A percentile compares a stretch with the other conserved stretches of the same genome.
Evolutionary conservation across 64 coral and sea anemone genomes (phyloP).

Genomic region (Astreopora myriophthalma): DNA sequence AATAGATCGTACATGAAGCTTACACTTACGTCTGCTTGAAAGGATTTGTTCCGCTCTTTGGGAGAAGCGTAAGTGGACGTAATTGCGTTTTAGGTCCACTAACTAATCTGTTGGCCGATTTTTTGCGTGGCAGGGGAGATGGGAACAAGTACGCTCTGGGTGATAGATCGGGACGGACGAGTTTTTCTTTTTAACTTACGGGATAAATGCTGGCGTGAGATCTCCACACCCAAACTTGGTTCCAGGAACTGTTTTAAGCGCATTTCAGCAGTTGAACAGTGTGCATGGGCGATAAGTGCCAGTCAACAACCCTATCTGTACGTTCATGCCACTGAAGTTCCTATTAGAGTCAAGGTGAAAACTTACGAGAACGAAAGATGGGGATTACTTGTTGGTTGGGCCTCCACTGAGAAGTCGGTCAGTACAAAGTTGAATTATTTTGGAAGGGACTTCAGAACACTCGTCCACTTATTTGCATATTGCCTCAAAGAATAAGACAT

Average conservation of each 20-base stretch:
- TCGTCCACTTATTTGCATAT: too few species aligned
- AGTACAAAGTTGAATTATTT: too few species aligned
- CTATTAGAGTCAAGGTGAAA: slow-evolving; percentile 75
- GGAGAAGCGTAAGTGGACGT: too few species aligned
- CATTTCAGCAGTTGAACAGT: slow-evolving; percentile 75
- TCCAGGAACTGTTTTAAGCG: slow-evolving; percentile 96
- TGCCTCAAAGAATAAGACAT: too few species aligned
- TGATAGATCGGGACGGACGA: slow-evolving; percentile 85
- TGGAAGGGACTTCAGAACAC: too few species aligned
- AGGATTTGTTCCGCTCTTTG: too few species aligned
- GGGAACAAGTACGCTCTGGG: slow-evolving; percentile 61
- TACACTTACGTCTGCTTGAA: too few species aligned
- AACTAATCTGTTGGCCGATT: not conserved
- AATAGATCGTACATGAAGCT: too few species aligned
- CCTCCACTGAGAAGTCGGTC: slow-evolving; percentile 77
- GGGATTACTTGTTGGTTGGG: slow-evolving; percentile 85
- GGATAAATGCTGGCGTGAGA: slow-evolving; percentile 77
- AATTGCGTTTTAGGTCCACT: not conserved
- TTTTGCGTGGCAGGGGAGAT: not conserved
- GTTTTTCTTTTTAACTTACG: slow-evolving; percentile 80
- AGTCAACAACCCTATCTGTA: slow-evolving; percentile 86
- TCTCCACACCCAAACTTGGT: slow-evolving; percentile 79
- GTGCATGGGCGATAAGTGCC: slow-evolving; percentile 94
- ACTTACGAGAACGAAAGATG: slow-evolving; percentile 97
- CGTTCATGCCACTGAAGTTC: slow-evolving; percentile 83